These are phyloP conservation scores for Microchrysa polita DNA, from an alignment of 2,888 invertebrate species.

Conservation along the genomic window DNA sequence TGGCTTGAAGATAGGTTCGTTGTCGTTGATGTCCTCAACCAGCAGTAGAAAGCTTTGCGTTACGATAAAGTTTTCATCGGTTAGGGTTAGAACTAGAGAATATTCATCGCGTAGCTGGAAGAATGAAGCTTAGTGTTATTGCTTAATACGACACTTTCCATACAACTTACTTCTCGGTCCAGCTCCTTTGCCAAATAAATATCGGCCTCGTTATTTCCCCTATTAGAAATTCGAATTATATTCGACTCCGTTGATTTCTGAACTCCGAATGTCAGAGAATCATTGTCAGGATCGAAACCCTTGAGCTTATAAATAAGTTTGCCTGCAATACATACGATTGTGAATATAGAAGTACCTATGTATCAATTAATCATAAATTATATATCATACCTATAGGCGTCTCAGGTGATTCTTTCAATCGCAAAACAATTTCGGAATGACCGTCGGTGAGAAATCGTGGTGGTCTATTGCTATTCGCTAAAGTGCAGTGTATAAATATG, in stretches of 20 bases:
- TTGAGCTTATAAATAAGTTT: slow-evolving; percentile 82
- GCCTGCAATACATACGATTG: slow-evolving; percentile 66
- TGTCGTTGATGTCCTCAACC: slow-evolving; percentile 93
- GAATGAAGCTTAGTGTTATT: slow-evolving; percentile 41
- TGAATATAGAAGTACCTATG: no score
- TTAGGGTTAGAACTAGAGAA: slow-evolving; percentile 85
- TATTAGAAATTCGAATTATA: slow-evolving; percentile 84
- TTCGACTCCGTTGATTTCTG: slow-evolving; percentile 82
- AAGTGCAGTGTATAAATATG: neutral
- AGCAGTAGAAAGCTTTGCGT: slow-evolving; percentile 88
- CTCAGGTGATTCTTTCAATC: slow-evolving; percentile 87
- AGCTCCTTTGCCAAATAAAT: slow-evolving; percentile 88
- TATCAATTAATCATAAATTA: no score
- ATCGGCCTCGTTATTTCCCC: slow-evolving; percentile 83
- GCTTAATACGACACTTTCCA: neutral
- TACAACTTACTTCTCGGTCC: slow-evolving; percentile 85
- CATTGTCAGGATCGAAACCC: slow-evolving; percentile 88
- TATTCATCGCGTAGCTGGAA: slow-evolving; percentile 86
- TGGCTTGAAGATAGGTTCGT: slow-evolving; percentile 86
- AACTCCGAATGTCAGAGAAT: slow-evolving; percentile 83
- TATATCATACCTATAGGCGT: slow-evolving; percentile 80
- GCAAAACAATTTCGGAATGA: slow-evolving; percentile 89
- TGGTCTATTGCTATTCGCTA: slow-evolving; percentile 72
- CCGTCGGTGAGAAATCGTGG: slow-evolving; percentile 89
- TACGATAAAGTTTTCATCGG: slow-evolving; percentile 87